These are phyloP conservation scores for Saimiri boliviensis DNA, from an alignment of 2,113 vertebrate genomes.

Conservation along the genomic window DNA sequence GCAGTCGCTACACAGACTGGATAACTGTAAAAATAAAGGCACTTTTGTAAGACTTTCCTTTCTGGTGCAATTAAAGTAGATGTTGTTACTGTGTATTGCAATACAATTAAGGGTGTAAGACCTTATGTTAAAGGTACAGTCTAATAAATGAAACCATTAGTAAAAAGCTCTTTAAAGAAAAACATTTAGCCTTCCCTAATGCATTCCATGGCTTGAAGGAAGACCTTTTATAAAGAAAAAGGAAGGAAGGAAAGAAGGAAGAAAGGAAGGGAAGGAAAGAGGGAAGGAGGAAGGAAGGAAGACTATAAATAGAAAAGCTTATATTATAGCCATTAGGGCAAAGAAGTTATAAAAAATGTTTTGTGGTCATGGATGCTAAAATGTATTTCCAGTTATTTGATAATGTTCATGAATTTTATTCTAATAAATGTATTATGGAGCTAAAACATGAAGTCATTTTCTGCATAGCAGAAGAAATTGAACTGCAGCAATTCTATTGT, in stretches of 20 bases:
- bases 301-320: neutral
- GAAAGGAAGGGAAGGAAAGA: accelerated
- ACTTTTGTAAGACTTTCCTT: neutral
- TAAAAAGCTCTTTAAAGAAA: neutral
- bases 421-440: neutral
- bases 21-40: conserved; percentile 1
- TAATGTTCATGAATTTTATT: conserved; percentile 39
- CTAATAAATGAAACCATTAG: neutral
- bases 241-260: neutral
- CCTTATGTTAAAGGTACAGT: neutral
- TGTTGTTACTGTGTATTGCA: neutral
- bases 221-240: neutral
- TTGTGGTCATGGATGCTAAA: neutral
- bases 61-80: neutral
- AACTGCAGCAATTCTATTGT: neutral
- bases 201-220: neutral
- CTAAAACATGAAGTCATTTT: conserved; percentile 4
- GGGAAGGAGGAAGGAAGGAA: too few relatives aligned
- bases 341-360: neutral
- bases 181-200: neutral
- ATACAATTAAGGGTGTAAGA: neutral
- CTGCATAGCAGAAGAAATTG: neutral
- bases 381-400: conserved; percentile 18
- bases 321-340: neutral
- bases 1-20: neutral